These are phyloP conservation scores for Electrona antarctica DNA, from an alignment of 2,113 vertebrate genomes.

Conservation along the genomic window DNA sequence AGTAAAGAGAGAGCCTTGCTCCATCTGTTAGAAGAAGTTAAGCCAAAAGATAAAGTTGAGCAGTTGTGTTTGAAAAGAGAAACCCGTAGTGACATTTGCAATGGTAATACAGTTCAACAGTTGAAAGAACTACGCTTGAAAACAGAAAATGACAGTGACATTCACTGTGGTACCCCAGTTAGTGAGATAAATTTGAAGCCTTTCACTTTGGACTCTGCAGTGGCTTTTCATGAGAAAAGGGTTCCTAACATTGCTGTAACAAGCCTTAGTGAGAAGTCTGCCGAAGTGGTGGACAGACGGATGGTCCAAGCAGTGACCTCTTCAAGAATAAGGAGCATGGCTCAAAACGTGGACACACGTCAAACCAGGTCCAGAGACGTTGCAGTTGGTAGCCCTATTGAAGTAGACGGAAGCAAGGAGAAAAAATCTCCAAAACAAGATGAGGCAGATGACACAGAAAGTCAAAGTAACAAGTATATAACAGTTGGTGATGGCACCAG, in stretches of 20 bases:
- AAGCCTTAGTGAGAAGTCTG: slow-evolving; percentile 31
- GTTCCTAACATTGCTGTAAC: background rate
- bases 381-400: background rate
- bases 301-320: slow-evolving; percentile 40
- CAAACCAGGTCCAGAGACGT: slow-evolving; percentile 11
- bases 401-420: slow-evolving; percentile 27
- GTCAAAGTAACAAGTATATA: slow-evolving; percentile 11
- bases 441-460: slow-evolving; percentile 25
- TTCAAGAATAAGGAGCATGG: slow-evolving; percentile 60
- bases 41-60: slow-evolving; percentile 27
- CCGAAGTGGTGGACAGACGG: slow-evolving; percentile 46
- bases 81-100: slow-evolving; percentile 18
- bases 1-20: slow-evolving; percentile 72
- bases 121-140: slow-evolving; percentile 5
- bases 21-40: slow-evolving; percentile 59
- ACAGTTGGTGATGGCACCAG: slow-evolving; percentile 5
- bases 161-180: background rate
- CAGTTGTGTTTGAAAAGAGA: background rate
- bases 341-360: background rate
- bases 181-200: slow-evolving; percentile 58
- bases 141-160: slow-evolving; percentile 13
- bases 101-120: background rate
- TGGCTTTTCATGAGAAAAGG: slow-evolving; percentile 21
- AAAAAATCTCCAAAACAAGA: slow-evolving; percentile 35
- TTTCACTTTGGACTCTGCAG: slow-evolving; percentile 52